phyloP scores from a whole-genome alignment of 2,797 vertebrate species.

The Tachyglossus aculeatus region DNA sequence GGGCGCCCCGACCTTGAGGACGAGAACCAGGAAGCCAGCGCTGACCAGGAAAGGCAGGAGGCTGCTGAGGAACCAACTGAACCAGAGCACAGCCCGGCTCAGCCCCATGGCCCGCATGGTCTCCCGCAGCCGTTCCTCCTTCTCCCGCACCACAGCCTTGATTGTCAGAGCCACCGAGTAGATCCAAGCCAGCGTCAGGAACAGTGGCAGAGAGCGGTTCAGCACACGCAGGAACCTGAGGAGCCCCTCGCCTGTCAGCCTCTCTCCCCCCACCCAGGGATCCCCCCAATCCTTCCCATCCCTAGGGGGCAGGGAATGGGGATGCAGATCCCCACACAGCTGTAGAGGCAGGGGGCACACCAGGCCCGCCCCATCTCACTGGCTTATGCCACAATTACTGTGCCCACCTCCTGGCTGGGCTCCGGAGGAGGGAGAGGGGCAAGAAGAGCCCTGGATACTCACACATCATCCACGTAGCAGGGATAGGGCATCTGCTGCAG shows the following conservation, averaged over 20 bases:
- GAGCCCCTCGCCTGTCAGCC: background rate
- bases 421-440: accelerated
- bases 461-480: conserved; percentile 90
- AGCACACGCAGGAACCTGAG: conserved; percentile 87
- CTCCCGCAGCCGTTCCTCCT: conserved; percentile 89
- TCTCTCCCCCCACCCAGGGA: too few species aligned
- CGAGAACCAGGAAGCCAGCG: conserved; percentile 78
- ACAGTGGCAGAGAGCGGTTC: conserved; percentile 88
- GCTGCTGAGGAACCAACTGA: conserved; percentile 92
- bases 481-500: conserved; percentile 94
- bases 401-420: background rate
- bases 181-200: conserved; percentile 93
- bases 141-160: conserved; percentile 90
- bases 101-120: conserved; percentile 93
- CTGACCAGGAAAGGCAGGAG: conserved; percentile 87
- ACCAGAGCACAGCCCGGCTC: conserved; percentile 82
- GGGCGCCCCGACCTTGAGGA: conserved; percentile 80
- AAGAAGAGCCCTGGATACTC: conserved; percentile 30
- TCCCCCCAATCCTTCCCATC: too few species aligned
- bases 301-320: too few species aligned
- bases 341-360: too few species aligned
- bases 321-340: too few species aligned
- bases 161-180: conserved; percentile 93
- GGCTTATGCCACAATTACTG: too few species aligned
- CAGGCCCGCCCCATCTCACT: too few species aligned